phyloP scores from a whole-genome alignment of 2,888 invertebrate genomes.

The Halictus ligatus region DNA sequence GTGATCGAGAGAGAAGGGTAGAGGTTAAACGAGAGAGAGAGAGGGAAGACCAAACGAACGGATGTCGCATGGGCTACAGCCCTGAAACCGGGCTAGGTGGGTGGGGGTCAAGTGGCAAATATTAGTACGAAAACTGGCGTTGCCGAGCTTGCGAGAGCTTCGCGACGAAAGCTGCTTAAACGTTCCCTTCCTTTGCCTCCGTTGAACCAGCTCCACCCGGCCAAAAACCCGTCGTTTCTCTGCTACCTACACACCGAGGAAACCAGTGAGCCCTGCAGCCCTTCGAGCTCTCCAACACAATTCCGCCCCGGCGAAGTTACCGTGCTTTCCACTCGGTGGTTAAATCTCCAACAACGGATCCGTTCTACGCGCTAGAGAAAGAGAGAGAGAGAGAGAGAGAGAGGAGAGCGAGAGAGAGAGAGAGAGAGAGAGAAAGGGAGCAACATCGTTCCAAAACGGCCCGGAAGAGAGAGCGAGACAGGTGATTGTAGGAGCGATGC shows the following conservation, averaged over 20 bases:
- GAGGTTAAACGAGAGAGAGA: conserved; percentile 31
- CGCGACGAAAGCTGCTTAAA: conserved; percentile 83
- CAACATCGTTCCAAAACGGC: not conserved
- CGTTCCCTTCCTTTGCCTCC: conserved; percentile 67
- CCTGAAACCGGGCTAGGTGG: conserved; percentile 63
- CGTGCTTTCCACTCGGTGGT: conserved; percentile 72
- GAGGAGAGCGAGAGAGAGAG: not conserved
- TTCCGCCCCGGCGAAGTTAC: conserved; percentile 72
- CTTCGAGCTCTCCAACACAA: conserved; percentile 73
- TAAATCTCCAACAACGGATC: conserved; percentile 75
- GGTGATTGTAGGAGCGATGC: conserved; percentile 34
- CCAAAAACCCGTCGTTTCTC: conserved; percentile 59
- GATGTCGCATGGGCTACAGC: conserved; percentile 50
- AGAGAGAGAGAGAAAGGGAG: not conserved
- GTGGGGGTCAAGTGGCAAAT: conserved; percentile 83
- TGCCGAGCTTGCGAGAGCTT: conserved; percentile 76
- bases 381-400: not conserved
- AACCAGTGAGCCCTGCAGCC: conserved; percentile 64
- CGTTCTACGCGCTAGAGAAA: conserved; percentile 28
- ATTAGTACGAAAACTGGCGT: conserved; percentile 83
- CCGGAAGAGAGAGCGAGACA: not conserved
- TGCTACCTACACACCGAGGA: conserved; percentile 54
- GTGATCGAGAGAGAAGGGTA: not conserved
- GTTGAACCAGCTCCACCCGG: conserved; percentile 60
- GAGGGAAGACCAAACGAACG: conserved; percentile 56